Evolutionary conservation across 1,140 invertebrate genomes (phyloP).

Genomic region (Zaprionus vittiger): DNA sequence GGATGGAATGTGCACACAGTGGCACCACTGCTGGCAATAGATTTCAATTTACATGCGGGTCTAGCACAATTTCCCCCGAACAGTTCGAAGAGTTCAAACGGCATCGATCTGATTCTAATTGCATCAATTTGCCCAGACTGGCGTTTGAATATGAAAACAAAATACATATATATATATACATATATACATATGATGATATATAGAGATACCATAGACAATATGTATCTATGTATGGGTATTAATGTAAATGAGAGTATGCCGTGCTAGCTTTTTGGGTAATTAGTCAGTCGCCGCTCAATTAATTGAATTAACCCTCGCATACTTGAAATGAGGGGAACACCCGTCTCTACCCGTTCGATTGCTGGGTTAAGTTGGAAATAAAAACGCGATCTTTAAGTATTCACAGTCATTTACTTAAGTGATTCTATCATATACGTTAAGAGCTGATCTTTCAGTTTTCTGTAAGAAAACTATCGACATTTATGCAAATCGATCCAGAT

Average conservation of each 20-base stretch:
- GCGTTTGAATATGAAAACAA: no score
- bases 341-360: background rate
- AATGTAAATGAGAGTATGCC: conserved; percentile 1
- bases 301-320: conserved; percentile 22
- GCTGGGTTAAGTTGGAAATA: background rate
- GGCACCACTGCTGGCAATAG: background rate
- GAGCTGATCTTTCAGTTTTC: no score
- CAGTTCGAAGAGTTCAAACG: conserved; percentile 70
- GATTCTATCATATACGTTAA: no score
- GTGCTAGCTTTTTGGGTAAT: conserved; percentile 10
- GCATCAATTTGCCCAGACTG: conserved; percentile 15
- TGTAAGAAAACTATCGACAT: no score
- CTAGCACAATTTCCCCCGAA: conserved; percentile 27
- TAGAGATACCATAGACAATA: background rate
- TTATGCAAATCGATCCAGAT: no score
- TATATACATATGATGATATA: background rate
- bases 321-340: background rate
- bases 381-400: no score
- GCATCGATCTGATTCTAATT: conserved; percentile 65
- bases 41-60: conserved; percentile 23
- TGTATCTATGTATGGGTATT: no score
- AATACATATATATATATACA: background rate
- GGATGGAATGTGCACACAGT: conserved; percentile 20
- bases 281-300: conserved; percentile 6
- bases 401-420: no score